phyloP scores from a whole-genome alignment of 2,113 vertebrate genomes.

The Balaeniceps rex region DNA sequence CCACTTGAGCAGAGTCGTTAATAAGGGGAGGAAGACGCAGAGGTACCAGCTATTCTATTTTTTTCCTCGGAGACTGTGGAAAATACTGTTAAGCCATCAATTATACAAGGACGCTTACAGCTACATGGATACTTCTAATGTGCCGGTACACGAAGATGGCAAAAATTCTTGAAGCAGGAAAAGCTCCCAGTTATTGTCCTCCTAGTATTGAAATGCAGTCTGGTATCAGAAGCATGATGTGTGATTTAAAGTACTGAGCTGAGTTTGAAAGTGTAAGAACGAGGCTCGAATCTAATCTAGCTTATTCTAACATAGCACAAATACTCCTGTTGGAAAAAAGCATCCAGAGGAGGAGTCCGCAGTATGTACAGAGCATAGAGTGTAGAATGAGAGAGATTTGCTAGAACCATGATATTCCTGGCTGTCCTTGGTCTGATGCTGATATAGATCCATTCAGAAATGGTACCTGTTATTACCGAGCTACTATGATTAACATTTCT shows the following conservation, averaged over 20 bases:
- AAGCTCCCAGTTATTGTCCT: background rate
- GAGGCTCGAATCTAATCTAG: background rate
- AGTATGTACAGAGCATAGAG: background rate
- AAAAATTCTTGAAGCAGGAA: background rate
- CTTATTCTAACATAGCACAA: background rate
- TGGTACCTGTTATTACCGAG: background rate
- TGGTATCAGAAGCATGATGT: background rate
- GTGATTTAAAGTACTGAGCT: background rate
- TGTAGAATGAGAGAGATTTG: background rate
- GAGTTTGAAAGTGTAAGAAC: background rate
- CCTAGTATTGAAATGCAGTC: background rate
- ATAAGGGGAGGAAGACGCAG: rapidly evolving
- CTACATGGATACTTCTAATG: background rate
- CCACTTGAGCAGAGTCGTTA: background rate
- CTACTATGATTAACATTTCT: background rate
- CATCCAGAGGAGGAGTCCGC: background rate
- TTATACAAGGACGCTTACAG: background rate
- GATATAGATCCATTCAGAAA: background rate
- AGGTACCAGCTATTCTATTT: background rate
- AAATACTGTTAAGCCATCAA: background rate
- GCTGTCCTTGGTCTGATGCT: background rate
- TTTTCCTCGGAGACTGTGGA: background rate
- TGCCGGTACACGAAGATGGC: background rate
- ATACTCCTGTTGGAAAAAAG: background rate
- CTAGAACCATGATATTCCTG: background rate